Percentiles rank a stretch among this genome's conserved stretches.
phyloP scores from a whole-genome alignment of 2,888 invertebrate genomes.

The Cordilura impudica region DNA sequence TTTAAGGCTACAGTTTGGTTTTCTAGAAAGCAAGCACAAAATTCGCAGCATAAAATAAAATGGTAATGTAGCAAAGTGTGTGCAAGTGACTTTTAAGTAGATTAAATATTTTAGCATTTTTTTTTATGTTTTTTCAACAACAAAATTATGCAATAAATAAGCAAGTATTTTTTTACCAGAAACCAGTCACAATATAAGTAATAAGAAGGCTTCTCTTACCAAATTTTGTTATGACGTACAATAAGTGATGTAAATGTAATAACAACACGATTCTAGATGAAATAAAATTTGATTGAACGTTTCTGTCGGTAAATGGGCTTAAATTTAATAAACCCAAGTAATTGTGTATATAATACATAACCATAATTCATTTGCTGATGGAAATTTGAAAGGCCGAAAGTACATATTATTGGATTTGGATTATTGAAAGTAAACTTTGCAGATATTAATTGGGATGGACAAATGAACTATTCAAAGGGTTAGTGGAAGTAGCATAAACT shows the following conservation, averaged over 20 bases:
- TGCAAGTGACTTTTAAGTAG: background rate
- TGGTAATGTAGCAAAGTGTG: background rate
- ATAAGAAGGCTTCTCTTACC: slow-evolving; percentile 8
- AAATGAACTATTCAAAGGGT: no score
- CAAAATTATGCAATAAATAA: slow-evolving; percentile 3
- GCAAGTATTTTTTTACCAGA: slow-evolving; percentile 22
- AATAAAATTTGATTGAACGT: background rate
- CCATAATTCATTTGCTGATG: no score
- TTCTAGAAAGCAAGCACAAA: background rate
- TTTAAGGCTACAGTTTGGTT: background rate
- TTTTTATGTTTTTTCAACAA: background rate
- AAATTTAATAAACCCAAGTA: background rate
- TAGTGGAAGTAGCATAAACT: no score
- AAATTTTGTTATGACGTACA: no score
- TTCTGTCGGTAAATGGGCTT: background rate
- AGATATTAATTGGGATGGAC: no score
- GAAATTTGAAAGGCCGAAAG: no score
- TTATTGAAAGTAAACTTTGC: no score
- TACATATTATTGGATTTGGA: no score
- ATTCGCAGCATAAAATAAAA: background rate
- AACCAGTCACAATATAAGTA: slow-evolving; percentile 33
- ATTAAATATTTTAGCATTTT: background rate
- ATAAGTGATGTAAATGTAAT: background rate
- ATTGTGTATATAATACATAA: no score
- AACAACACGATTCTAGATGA: background rate